Evolutionary conservation across 2,113 vertebrate species (phyloP).

Genomic region (Syrrhaptes paradoxus): DNA sequence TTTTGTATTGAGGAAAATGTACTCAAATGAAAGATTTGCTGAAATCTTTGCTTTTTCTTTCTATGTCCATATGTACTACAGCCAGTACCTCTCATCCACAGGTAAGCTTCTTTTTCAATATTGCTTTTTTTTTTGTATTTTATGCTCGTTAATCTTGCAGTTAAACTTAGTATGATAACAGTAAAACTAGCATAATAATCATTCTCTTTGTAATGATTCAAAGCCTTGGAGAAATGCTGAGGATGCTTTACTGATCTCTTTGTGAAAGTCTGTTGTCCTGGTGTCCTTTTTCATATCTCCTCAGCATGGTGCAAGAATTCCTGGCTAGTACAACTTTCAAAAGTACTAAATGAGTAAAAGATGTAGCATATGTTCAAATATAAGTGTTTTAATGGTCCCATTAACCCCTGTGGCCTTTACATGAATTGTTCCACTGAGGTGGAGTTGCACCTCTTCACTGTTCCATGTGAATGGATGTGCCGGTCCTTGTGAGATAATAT

Average conservation of each 20-base stretch:
- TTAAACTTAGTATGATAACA: background rate
- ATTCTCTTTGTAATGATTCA: background rate
- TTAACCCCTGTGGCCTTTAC: background rate
- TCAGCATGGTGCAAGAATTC: background rate
- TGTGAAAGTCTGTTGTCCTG: background rate
- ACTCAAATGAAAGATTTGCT: background rate
- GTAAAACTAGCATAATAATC: background rate
- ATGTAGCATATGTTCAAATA: background rate
- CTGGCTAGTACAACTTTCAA: background rate
- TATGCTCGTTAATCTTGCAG: background rate
- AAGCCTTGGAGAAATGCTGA: background rate
- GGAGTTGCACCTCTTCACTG: background rate
- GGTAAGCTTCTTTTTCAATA: background rate
- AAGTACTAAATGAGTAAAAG: background rate
- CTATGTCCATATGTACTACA: background rate
- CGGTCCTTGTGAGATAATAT: background rate
- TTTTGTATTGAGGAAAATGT: background rate
- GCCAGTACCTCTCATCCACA: background rate
- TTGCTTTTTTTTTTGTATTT: background rate
- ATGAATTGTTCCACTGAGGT: background rate
- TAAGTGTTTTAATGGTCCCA: background rate
- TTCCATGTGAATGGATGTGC: background rate
- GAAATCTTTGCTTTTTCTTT: background rate
- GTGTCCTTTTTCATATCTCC: background rate
- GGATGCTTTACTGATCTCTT: background rate